These are phyloP conservation scores for Drosophila mimetica DNA, from an alignment of 2,888 invertebrate genomes.

Conservation along the genomic window DNA sequence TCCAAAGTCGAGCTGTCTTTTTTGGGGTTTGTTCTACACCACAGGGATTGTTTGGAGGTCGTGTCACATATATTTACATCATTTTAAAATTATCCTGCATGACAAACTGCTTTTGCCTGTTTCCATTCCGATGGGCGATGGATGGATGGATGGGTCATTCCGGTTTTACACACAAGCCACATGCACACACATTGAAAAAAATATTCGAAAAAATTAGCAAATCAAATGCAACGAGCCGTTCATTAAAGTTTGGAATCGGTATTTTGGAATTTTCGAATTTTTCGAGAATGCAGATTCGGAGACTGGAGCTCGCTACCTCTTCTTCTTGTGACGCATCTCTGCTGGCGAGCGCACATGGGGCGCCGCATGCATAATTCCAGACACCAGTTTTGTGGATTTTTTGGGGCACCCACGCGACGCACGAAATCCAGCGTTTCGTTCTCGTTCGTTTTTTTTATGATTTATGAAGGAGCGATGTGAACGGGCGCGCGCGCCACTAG, in stretches of 20 bases:
- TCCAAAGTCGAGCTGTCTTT: neutral
- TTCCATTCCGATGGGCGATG: slow-evolving; percentile 5
- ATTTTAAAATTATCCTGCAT: slow-evolving; percentile 79
- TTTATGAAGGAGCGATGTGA: slow-evolving; percentile 47
- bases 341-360: slow-evolving; percentile 82
- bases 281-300: neutral
- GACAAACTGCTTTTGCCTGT: slow-evolving; percentile 80
- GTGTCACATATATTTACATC: slow-evolving; percentile 74
- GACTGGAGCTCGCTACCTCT: slow-evolving; percentile 68
- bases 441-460: neutral
- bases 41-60: neutral
- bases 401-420: slow-evolving; percentile 36
- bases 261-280: neutral
- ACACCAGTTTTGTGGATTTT: slow-evolving; percentile 69
- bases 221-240: slow-evolving; percentile 1
- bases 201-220: slow-evolving; percentile 5
- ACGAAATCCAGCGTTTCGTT: slow-evolving; percentile 14
- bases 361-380: slow-evolving; percentile 79
- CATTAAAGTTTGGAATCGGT: neutral
- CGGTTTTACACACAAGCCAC: slow-evolving; percentile 18
- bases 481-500: slow-evolving; percentile 66
- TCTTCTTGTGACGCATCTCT: slow-evolving; percentile 83
- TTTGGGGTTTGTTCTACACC: neutral
- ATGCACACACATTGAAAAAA: slow-evolving; percentile 29
- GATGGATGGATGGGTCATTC: too few species aligned